phyloP scores from a whole-genome alignment of 2,888 invertebrate genomes.

The Disparrhopalites patrizii region DNA sequence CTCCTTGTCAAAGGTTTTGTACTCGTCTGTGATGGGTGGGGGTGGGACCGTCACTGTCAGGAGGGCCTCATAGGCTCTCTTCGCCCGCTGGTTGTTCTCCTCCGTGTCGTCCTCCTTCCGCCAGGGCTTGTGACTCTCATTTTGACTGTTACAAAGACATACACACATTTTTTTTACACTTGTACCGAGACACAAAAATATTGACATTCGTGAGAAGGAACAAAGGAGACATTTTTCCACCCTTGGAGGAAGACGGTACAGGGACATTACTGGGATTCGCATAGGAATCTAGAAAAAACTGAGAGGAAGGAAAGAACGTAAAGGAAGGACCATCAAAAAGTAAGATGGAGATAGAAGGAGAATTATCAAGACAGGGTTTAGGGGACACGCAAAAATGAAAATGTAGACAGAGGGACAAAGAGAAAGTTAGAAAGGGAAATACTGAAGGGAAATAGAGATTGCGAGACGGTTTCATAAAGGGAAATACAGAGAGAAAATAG shows the following conservation, averaged over 20 bases:
- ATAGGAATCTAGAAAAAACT: too few species aligned
- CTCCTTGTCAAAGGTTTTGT: slow-evolving; percentile 69
- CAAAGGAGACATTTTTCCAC: neutral
- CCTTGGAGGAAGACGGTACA: neutral
- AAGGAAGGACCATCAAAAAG: too few species aligned
- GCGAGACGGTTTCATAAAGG: too few species aligned
- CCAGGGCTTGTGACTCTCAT: slow-evolving; percentile 76
- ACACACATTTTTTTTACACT: neutral
- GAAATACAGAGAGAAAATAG: too few species aligned
- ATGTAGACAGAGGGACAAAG: too few species aligned
- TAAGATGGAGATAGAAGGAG: too few species aligned
- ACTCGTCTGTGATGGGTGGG: slow-evolving; percentile 70
- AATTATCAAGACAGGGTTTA: too few species aligned
- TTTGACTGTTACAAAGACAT: slow-evolving; percentile 53
- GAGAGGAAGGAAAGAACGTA: too few species aligned
- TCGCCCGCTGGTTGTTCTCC: slow-evolving; percentile 76
- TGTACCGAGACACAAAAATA: neutral
- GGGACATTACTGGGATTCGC: too few species aligned
- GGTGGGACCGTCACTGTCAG: slow-evolving; percentile 79
- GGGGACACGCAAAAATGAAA: too few species aligned
- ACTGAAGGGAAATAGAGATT: too few species aligned
- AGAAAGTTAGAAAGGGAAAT: too few species aligned
- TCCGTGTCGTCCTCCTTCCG: slow-evolving; percentile 70
- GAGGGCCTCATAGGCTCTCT: slow-evolving; percentile 78
- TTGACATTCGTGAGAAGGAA: neutral